These are phyloP conservation scores for Machaerirhynchus nigripectus DNA, from an alignment of 2,113 vertebrate species.

Conservation along the genomic window DNA sequence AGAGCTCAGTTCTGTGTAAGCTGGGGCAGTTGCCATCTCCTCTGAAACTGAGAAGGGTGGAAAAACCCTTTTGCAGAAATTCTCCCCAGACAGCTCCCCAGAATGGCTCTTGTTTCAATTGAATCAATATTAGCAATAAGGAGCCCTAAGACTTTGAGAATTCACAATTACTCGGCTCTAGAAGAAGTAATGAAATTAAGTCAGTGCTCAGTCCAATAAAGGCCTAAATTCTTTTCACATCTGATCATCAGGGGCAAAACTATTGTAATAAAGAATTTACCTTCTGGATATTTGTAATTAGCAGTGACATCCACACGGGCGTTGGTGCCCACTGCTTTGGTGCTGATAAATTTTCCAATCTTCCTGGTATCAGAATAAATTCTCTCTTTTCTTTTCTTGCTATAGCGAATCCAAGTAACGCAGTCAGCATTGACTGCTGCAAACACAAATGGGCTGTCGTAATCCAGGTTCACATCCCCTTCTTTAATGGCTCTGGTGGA, in stretches of 20 bases:
- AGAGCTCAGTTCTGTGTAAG: neutral
- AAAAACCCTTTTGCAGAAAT: neutral
- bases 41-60: neutral
- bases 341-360: conserved; percentile 80
- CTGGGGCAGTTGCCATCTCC: neutral
- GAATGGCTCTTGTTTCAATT: neutral
- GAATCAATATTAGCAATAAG: neutral
- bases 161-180: neutral
- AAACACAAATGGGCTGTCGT: conserved; percentile 80
- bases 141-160: neutral
- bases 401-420: conserved; percentile 72
- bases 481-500: conserved; percentile 78
- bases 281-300: conserved; percentile 84
- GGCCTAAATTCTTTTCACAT: neutral
- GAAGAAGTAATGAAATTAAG: neutral
- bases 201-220: neutral
- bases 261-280: conserved; percentile 52
- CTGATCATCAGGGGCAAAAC: neutral
- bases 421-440: conserved; percentile 86
- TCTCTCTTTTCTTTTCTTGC: conserved; percentile 67
- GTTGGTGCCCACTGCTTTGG: conserved; percentile 78
- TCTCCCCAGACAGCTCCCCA: neutral
- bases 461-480: conserved; percentile 76
- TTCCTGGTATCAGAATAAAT: conserved; percentile 60
- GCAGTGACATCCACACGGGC: conserved; percentile 74